Conservation (phyloP, 1,140 invertebrate genomes). For the Camponotus floridanus region DNA sequence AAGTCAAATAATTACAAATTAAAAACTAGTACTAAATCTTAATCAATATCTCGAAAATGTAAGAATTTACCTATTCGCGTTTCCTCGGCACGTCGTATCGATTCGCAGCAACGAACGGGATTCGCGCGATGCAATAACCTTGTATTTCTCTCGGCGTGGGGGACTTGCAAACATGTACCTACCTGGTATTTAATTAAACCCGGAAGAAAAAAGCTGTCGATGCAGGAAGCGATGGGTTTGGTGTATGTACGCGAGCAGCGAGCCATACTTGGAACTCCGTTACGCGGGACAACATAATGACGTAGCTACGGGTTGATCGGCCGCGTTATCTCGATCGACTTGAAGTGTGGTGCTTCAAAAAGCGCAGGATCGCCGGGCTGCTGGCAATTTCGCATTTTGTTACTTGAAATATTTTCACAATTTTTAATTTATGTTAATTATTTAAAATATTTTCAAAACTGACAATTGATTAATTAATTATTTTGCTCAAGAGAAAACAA, state of each 20-base stretch:
- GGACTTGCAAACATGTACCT: constrained; percentile 36
- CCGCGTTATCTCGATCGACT: background rate
- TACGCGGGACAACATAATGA: constrained; percentile 70
- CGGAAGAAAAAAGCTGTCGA: constrained; percentile 64
- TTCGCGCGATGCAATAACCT: constrained; percentile 25
- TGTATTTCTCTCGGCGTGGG: constrained; percentile 8
- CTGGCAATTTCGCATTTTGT: background rate
- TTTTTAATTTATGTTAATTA: too few relatives aligned
- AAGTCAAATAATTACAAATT: too few relatives aligned
- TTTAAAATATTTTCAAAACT: background rate
- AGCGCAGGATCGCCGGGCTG: background rate
- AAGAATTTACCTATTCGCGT: background rate
- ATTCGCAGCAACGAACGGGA: constrained; percentile 39
- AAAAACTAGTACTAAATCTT: too few relatives aligned
- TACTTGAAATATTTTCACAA: background rate
- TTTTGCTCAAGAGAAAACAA: background rate
- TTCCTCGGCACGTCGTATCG: background rate
- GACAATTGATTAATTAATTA: background rate
- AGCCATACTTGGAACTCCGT: constrained; percentile 71
- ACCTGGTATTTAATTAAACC: constrained; percentile 73
- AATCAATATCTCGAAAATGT: background rate
- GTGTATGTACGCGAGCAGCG: constrained; percentile 68
- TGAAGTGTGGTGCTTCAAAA: background rate
- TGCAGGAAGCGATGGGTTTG: constrained; percentile 77
- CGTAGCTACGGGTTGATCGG: constrained; percentile 58